phyloP scores from a whole-genome alignment of 1,140 invertebrate genomes.

The Procambarus clarkii region DNA sequence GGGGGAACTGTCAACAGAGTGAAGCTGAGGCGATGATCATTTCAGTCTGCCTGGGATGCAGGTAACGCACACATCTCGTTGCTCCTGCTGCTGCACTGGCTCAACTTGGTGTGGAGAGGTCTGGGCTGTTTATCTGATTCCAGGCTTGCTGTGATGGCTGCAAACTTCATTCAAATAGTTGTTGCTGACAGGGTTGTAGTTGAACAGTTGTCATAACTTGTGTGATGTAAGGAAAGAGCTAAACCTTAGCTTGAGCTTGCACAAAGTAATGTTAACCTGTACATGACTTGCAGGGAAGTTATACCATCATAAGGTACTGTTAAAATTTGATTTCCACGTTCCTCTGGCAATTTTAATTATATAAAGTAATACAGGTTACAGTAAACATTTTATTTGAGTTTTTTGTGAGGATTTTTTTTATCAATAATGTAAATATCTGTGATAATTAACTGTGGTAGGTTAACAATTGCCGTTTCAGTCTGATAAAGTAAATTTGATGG shows the following conservation, averaged over 20 bases:
- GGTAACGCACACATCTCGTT: conserved; percentile 50
- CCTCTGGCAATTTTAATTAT: neutral
- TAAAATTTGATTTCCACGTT: neutral
- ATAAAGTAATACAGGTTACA: no score
- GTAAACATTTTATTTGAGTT: no score
- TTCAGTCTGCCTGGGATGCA: conserved; percentile 51
- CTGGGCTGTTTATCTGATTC: neutral
- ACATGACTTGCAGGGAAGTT: neutral
- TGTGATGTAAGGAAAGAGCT: neutral
- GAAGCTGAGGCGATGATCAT: conserved; percentile 48
- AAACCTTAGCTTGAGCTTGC: neutral
- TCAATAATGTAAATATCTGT: conserved; percentile 16
- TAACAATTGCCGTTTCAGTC: neutral
- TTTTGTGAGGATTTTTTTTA: no score
- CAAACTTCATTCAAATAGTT: neutral
- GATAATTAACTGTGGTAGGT: conserved; percentile 28
- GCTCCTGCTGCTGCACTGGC: conserved; percentile 46
- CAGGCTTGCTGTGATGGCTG: conserved; percentile 3
- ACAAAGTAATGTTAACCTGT: neutral
- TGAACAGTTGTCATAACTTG: neutral
- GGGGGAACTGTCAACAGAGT: conserved; percentile 44
- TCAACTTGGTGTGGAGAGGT: conserved; percentile 24
- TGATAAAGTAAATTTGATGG: no score
- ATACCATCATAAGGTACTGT: neutral
- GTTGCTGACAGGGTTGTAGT: neutral